Base-by-base conservation (phyloP, 2,797 vertebrate genomes). In the Phoxinus dragarum region DNA sequence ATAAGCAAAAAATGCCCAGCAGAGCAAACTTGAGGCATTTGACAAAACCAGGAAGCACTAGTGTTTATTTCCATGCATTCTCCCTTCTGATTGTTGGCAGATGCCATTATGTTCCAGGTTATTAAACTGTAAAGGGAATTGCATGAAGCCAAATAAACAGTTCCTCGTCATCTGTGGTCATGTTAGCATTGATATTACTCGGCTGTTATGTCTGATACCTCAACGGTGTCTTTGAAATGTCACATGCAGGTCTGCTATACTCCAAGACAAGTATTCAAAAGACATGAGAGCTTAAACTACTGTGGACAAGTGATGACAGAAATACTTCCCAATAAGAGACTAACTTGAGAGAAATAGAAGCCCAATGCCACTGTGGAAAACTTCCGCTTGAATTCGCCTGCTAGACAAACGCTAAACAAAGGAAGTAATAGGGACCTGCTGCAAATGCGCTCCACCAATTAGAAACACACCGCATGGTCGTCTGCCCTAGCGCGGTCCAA, bases 31-130 rank as follows among this genome's bases (percentile, higher is more conserved):
- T 40, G 21, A 80, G 40, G 40, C 67, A 80, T 95, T 96, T 95
- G 95, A 94, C 94, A 94, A 96, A 95, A 94, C 96, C 96, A 95
- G 95, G 95, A 95, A 94, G 93, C 91, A 94, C 90, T 92, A 94
- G 94, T 94, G 95, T 96, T 97, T 97, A 95, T 96, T 96, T 96
- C 96, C 90, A 94, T 96, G 94, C 95, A 93, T 96, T 96, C 94
- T 80, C 94, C 91, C 90, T 92, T 94, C 94, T 96, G 96, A 98
- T 97, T 96, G 95, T 94, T 96, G 96, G 95, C 97, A 98, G 97
- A 97, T 98, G 96, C 94, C 94, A 94, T 95, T 95, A 94, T 96
- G 96, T 93, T 93, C 91, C 92, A 94, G 92, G 84, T 93, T 91
- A 93, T 90, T 92, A 91, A 90, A 86, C 88, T 82, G 89, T 88